These are phyloP conservation scores for Poecilia latipinna DNA, from an alignment of 2,113 vertebrate species.

Conservation along the genomic window DNA sequence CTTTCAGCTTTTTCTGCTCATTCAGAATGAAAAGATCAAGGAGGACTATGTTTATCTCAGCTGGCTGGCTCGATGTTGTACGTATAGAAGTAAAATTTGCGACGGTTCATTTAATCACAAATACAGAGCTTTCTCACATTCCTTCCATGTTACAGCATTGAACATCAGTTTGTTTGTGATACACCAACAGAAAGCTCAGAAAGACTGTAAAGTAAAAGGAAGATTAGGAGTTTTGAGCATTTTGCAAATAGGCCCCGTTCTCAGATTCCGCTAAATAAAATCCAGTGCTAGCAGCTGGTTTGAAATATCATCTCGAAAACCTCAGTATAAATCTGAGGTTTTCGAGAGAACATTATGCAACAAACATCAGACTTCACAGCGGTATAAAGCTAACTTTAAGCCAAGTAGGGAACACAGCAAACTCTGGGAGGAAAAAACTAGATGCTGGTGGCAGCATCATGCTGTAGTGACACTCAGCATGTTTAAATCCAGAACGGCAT, in stretches of 20 bases:
- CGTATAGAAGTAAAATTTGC: constrained; percentile 36
- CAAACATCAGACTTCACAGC: too few relatives aligned
- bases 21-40: constrained; percentile 97
- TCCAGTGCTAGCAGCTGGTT: background rate
- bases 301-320: background rate
- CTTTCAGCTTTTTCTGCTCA: constrained; percentile 90
- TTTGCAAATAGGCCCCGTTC: background rate
- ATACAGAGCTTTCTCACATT: too few relatives aligned
- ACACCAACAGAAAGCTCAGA: background rate
- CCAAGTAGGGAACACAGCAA: too few relatives aligned
- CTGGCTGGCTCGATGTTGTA: constrained; percentile 97
- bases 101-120: background rate
- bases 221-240: background rate
- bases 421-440: too few relatives aligned
- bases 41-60: constrained; percentile 95
- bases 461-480: too few relatives aligned
- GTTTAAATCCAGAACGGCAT: too few relatives aligned
- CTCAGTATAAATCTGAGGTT: too few relatives aligned
- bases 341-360: too few relatives aligned
- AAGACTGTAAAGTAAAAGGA: background rate
- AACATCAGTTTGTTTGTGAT: background rate
- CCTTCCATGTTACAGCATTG: background rate
- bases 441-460: too few relatives aligned
- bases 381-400: too few relatives aligned
- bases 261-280: background rate